phyloP scores from a whole-genome alignment of 2,797 vertebrate genomes.

The Danio tinwini region DNA sequence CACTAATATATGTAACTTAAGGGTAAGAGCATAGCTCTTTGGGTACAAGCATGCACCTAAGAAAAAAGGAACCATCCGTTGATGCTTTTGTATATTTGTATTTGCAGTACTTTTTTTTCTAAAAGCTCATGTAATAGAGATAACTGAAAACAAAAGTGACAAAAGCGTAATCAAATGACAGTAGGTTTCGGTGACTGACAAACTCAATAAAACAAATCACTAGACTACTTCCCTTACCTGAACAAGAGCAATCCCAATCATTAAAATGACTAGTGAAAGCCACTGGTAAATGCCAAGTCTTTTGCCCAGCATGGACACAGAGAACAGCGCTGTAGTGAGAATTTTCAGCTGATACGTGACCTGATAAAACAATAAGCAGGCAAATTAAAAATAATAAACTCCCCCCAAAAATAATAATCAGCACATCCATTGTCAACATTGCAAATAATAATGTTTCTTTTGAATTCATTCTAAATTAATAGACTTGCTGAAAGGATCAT shows the following conservation, averaged over 20 bases:
- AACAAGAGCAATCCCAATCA: conserved; percentile 93
- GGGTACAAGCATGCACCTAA: too few relatives aligned
- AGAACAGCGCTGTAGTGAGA: conserved; percentile 96
- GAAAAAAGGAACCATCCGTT: too few relatives aligned
- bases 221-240: conserved; percentile 82
- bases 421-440: too few relatives aligned
- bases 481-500: neutral
- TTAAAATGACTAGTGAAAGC: conserved; percentile 93
- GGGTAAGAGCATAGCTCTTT: too few relatives aligned
- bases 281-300: conserved; percentile 91
- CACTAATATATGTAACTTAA: too few relatives aligned
- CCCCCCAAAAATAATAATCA: too few relatives aligned
- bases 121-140: too few relatives aligned
- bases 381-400: neutral
- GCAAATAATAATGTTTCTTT: neutral
- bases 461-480: neutral
- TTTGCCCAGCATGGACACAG: conserved; percentile 94
- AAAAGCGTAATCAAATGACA: too few relatives aligned
- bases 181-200: neutral
- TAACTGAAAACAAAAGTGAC: too few relatives aligned
- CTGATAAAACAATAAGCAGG: conserved; percentile 68
- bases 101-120: too few relatives aligned
- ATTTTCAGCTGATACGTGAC: conserved; percentile 99
- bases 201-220: neutral
- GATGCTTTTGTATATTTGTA: too few relatives aligned